A percentile compares a stretch with the other conserved stretches of the same genome.
These are phyloP conservation scores for Nothoprocta pentlandii DNA, from an alignment of 2,113 vertebrate genomes.

Conservation along the genomic window DNA sequence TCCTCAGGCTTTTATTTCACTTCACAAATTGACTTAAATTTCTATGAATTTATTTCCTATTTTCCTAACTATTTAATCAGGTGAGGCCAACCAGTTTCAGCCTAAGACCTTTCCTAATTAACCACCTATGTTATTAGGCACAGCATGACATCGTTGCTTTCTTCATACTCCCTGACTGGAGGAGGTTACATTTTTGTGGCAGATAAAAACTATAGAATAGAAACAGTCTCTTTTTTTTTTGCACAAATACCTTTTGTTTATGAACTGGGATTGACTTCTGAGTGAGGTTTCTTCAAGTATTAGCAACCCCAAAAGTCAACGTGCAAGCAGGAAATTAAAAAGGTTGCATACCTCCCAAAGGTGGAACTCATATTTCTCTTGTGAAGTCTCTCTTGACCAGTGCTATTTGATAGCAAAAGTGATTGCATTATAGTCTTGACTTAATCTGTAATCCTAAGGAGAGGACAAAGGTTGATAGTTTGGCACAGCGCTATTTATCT, in stretches of 20 bases:
- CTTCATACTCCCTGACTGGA: not conserved
- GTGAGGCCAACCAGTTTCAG: slow-evolving; percentile 15
- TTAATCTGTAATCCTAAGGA: slow-evolving; percentile 47
- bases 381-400: not conserved
- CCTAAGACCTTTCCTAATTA: not conserved
- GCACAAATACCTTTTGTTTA: not conserved
- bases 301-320: not conserved
- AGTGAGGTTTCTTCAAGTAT: not conserved
- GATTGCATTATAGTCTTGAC: slow-evolving; percentile 26
- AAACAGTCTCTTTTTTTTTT: not conserved
- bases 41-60: slow-evolving; percentile 1
- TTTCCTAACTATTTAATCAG: not conserved
- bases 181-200: not conserved
- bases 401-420: slow-evolving; percentile 26
- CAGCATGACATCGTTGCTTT: not conserved
- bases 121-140: not conserved
- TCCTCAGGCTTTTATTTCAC: not conserved
- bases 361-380: not conserved
- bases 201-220: not conserved
- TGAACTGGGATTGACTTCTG: not conserved
- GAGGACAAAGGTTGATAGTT: slow-evolving; percentile 37
- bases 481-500: slow-evolving; percentile 5
- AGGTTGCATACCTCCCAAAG: fast-evolving
- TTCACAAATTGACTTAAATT: not conserved
- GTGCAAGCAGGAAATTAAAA: not conserved